phyloP scores from a whole-genome alignment of 23 tunicate species.

The Clavelina lepadiformis region DNA sequence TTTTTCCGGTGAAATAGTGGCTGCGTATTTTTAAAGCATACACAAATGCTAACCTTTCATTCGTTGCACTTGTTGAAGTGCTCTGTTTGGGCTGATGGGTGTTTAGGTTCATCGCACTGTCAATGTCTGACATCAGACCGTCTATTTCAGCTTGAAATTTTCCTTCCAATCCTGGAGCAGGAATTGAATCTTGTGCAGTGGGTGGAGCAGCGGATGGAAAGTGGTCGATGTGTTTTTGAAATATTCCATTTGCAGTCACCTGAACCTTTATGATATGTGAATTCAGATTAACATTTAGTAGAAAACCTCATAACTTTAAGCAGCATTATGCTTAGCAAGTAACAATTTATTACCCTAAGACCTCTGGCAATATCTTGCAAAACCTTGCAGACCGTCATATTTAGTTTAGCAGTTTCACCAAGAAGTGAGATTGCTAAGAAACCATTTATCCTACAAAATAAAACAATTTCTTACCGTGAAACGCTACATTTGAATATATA shows the following conservation, averaged over 20 bases:
- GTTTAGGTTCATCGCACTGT: not conserved
- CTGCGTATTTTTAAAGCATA: too few species aligned
- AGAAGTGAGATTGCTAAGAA: constrained; percentile 53
- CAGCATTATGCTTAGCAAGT: not conserved
- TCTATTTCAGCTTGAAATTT: constrained; percentile 30
- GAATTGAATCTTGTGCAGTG: not conserved
- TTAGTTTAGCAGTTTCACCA: constrained; percentile 66
- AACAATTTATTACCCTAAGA: constrained; percentile 7
- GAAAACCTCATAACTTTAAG: not conserved
- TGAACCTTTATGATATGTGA: too few species aligned
- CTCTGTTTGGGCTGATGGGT: not conserved
- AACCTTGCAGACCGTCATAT: constrained; percentile 18
- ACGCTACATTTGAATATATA: not conserved
- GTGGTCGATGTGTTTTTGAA: constrained; percentile 3
- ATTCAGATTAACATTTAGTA: not conserved
- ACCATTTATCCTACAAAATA: constrained; percentile 53
- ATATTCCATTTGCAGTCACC: constrained; percentile 8
- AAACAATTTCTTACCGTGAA: too few species aligned
- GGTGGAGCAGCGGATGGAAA: constrained; percentile 11
- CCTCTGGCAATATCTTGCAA: constrained; percentile 82
- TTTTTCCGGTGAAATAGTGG: too few species aligned
- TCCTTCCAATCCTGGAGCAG: not conserved
- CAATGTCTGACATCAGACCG: constrained; percentile 41
- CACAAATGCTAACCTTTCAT: too few species aligned
- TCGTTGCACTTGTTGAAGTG: not conserved